phyloP scores from a whole-genome alignment of 1,140 invertebrate species.

The Sarcophaga bullata region DNA sequence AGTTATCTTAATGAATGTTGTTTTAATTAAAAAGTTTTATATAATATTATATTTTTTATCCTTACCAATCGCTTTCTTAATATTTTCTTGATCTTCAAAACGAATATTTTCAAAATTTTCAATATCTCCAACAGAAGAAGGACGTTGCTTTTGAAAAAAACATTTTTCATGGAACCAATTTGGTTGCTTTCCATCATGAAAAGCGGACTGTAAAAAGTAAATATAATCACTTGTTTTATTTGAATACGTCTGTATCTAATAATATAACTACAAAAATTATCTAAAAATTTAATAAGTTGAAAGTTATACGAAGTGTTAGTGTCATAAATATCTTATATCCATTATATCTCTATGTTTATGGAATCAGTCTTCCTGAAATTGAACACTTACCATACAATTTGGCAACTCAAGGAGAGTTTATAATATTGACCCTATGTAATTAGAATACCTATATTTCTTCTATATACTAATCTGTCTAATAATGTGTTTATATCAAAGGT shows the following conservation, averaged over 20 bases:
- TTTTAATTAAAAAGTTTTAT: not conserved
- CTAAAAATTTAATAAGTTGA: not conserved
- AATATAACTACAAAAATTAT: not conserved
- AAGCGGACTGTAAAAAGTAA: conserved; percentile 78
- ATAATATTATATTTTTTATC: not conserved
- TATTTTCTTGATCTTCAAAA: conserved; percentile 87
- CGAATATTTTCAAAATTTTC: conserved; percentile 84
- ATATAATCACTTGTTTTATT: conserved; percentile 35
- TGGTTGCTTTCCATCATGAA: conserved; percentile 89
- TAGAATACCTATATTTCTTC: too few species aligned
- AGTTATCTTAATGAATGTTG: not conserved
- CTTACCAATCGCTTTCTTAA: conserved; percentile 79
- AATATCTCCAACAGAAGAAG: conserved; percentile 81
- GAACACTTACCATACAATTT: too few species aligned
- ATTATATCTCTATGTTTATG: not conserved
- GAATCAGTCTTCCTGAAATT: not conserved
- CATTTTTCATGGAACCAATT: conserved; percentile 92
- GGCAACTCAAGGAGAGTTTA: too few species aligned
- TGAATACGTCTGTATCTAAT: not conserved
- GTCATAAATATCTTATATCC: not conserved
- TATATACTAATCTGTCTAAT: too few species aligned
- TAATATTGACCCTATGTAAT: too few species aligned
- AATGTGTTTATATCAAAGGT: too few species aligned
- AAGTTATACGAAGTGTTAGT: not conserved
- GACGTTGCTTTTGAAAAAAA: conserved; percentile 87